Conservation (phyloP, 2,113 vertebrate species). For the Ammospiza nelsoni region DNA sequence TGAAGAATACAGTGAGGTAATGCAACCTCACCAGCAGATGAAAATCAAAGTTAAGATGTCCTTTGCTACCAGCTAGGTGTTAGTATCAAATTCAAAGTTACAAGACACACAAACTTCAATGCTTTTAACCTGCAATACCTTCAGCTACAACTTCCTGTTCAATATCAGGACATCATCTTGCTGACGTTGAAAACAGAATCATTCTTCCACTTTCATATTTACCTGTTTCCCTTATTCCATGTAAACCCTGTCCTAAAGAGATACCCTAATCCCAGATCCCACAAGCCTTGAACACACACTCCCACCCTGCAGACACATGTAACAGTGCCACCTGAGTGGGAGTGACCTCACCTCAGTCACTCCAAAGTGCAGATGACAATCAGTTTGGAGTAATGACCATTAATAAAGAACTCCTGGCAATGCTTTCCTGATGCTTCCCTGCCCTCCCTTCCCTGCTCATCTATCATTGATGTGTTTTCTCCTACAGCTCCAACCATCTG, state of each 20-base stretch:
- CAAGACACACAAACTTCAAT: background rate
- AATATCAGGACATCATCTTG: background rate
- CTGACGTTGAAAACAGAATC: background rate
- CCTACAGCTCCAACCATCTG: background rate
- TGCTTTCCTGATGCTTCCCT: background rate
- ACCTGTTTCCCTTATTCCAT: background rate
- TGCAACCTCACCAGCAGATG: background rate
- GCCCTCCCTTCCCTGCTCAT: background rate
- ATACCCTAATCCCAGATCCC: background rate
- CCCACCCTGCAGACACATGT: rapidly evolving
- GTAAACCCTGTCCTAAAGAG: background rate
- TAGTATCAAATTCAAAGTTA: background rate
- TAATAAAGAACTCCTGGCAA: background rate
- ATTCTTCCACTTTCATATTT: background rate
- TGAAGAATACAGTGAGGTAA: background rate
- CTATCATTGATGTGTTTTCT: background rate
- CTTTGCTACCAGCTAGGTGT: background rate
- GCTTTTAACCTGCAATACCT: background rate
- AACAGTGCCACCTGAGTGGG: background rate
- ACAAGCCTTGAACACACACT: background rate
- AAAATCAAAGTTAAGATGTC: background rate
- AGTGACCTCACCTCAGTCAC: background rate
- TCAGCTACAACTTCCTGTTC: background rate
- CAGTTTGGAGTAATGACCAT: background rate
- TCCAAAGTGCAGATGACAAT: background rate